Evolutionary conservation across 2,888 invertebrate species (phyloP), one percentile per base, ranked within the genome.

Genomic region (Eupithecia centaureata): DNA sequence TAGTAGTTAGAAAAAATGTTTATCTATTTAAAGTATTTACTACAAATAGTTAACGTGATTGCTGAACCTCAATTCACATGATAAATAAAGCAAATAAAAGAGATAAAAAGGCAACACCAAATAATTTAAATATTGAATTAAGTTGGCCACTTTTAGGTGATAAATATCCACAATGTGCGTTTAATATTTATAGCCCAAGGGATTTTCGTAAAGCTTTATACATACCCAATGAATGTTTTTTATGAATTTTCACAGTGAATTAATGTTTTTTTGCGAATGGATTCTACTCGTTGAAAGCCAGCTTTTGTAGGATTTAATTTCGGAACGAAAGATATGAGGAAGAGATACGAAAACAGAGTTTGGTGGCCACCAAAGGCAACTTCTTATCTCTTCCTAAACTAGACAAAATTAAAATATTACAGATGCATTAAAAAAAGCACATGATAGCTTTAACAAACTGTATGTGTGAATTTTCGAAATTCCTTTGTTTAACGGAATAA

Each of bases 61-160:
- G 25, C 15, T n/a, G 8, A 42, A 10, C n/a, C 57, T 15, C 15
- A 42, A 4, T 63, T 57, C 28, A 15, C 18, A 12, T 15, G 27
- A 42, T 33, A 58, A 58, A 27, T 12, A n/a, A 47, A 63, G 42
- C 25, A 57, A 52, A 22, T 51, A 52, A 52, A 58, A 25, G 30
- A 10, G 15, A 27, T 52, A 27, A 28, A 54, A 56, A 56, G 28
- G 15, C 54, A 54, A 28, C 54, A 28, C 54, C 67, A 58, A 57
- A 63, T 52, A 52, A 64, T 32, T 63, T 63, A 25, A 68, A 38
- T 62, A 65, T 61, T 64, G 54, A 65, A 58, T 65, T 38, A 68
- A 61, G 13, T 56, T 25, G 38, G 38, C 28, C 56, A 60, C 42
- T 62, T 59, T 64, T 27, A 22, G 47, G 61, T 51, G 62, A 63